Percentiles rank a stretch among this genome's conserved stretches.
Conservation (phyloP, 2,113 vertebrate species). For the Chamaea fasciata region DNA sequence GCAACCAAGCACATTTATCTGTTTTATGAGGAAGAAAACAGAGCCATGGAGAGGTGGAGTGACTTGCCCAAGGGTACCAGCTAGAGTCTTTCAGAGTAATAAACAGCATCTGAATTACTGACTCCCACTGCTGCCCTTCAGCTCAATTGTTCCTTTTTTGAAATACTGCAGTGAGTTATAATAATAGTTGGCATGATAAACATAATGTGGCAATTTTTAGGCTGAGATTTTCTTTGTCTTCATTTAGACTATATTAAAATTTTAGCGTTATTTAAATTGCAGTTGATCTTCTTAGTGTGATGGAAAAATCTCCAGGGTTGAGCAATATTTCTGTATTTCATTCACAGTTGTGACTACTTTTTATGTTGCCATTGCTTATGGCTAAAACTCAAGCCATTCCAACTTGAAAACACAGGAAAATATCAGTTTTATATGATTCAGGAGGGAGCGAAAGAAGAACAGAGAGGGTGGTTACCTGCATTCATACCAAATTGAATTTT, state of each 20-base stretch:
- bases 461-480: not conserved
- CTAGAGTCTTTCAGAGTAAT: conserved; percentile 37
- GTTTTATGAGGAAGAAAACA: conserved; percentile 18
- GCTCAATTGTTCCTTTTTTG: not conserved
- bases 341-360: not conserved
- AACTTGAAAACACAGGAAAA: not conserved
- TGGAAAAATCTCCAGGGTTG: not conserved
- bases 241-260: not conserved
- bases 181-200: conserved; percentile 33
- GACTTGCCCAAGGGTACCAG: conserved; percentile 12
- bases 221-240: not conserved
- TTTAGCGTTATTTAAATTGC: not conserved
- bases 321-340: not conserved
- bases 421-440: not conserved
- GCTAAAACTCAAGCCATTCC: not conserved
- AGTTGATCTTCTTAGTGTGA: not conserved
- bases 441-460: not conserved
- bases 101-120: conserved; percentile 50
- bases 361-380: not conserved
- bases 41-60: conserved; percentile 16
- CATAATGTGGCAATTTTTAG: not conserved
- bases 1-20: conserved; percentile 11
- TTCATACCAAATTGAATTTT: not conserved
- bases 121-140: not conserved
- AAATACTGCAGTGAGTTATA: not conserved